phyloP scores from a whole-genome alignment of 1,140 invertebrate genomes.

The Sminthurides bifidus region DNA sequence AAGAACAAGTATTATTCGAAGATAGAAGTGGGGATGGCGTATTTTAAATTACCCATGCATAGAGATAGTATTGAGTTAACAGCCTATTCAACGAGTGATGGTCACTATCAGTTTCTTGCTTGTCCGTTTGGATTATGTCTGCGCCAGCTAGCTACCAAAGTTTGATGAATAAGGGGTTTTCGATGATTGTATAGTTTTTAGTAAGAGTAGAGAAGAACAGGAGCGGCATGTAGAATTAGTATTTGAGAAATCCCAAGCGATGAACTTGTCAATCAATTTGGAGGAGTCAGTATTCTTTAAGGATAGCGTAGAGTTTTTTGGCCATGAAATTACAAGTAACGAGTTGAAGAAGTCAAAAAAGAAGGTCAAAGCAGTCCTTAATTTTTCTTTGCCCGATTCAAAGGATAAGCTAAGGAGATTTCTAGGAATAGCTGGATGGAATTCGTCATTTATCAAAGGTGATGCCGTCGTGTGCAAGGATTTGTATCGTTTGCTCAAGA shows the following conservation, averaged over 20 bases:
- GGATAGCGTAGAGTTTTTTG: constrained; percentile 36
- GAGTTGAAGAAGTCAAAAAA: constrained; percentile 34
- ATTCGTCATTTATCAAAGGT: constrained; percentile 26
- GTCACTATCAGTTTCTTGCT: constrained; percentile 29
- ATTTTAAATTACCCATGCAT: constrained; percentile 17
- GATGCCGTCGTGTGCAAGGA: constrained; percentile 23
- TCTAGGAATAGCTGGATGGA: constrained; percentile 33
- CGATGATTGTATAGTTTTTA: constrained; percentile 41
- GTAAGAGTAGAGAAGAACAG: constrained; percentile 37
- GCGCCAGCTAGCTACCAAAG: constrained; percentile 28
- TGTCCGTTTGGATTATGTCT: constrained; percentile 33
- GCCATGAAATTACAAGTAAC: constrained; percentile 34
- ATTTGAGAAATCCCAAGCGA: constrained; percentile 34
- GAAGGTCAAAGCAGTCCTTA: constrained; percentile 33
- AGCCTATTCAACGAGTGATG: constrained; percentile 30
- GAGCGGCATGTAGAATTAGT: constrained; percentile 35
- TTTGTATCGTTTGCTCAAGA: constrained; percentile 21
- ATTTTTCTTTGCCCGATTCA: constrained; percentile 21
- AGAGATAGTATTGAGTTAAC: constrained; percentile 33
- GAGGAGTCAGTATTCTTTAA: constrained; percentile 38
- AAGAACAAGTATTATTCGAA: neutral
- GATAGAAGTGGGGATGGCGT: constrained; percentile 14
- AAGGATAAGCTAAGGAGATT: constrained; percentile 31
- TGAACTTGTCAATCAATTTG: constrained; percentile 39
- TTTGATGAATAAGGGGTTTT: constrained; percentile 32